Evolutionary conservation across 1,140 invertebrate genomes (phyloP), one percentile per base, ranked within the genome.

Genomic region (Babylonia areolata): DNA sequence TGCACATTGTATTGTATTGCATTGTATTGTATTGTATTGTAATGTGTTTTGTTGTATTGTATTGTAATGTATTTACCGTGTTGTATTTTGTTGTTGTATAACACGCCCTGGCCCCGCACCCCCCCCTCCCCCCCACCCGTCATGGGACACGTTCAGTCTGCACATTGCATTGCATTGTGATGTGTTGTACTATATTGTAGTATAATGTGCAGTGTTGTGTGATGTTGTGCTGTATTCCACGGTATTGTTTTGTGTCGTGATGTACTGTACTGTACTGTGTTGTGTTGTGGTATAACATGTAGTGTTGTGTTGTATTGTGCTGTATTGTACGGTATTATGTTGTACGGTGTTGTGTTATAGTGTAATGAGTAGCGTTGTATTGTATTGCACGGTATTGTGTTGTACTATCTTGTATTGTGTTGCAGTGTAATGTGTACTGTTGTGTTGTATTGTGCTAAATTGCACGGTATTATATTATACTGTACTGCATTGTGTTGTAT

Each of bases 81-180:
- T 46, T 46, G 42, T 46, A 6, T 46, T 91, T 90, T 0, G 90
- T 90, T 33, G 86, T 87, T 23, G 78, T 88, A 15, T 88, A 84
- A 69, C 91, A 91, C n/a, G 77, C 46, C 9, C 71, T 78, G 1
- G 90, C 90, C 40, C 91, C 88, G 6, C 88, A 88, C 73, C 91
- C 91, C 5, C 91, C 91, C 42, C 42, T 15, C 42, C 42, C 42
- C 42, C 42, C 42, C 42, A 5, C 42, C 42, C 42, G 5, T 46
- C 91, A 85, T 92, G 91, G 54, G 91, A 91, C 3, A 90, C 91
- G 20, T 91, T 91, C 17, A 92, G 85, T 77, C 91, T 92, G 79
- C 12, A 81, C 84, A 42, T 20, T 1, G n/a, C 37, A n/a, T 28
- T 33, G n/a, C 40, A 6, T 39, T 15, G 42, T 28, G 15, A 2